Conservation (phyloP, 1,140 invertebrate genomes). For the Drosophila kohkoa region DNA sequence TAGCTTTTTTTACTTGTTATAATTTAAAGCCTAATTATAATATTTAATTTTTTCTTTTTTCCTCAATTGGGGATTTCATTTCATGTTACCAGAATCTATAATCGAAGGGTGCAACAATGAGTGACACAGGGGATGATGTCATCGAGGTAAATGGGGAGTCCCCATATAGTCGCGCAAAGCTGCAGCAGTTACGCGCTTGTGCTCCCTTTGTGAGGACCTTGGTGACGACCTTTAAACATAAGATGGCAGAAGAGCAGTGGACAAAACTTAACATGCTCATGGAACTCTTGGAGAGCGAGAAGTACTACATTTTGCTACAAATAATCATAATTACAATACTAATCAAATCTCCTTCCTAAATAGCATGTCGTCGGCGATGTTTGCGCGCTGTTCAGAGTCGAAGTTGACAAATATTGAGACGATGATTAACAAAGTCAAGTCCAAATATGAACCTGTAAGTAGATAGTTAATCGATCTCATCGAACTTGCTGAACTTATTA, state of each 20-base stretch:
- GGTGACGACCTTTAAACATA: neutral
- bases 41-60: too few relatives aligned
- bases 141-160: neutral
- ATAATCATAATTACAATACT: neutral
- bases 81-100: too few relatives aligned
- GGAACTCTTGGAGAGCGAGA: constrained; percentile 40
- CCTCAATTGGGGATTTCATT: too few relatives aligned
- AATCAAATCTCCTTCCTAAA: neutral
- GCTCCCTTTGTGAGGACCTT: constrained; percentile 52
- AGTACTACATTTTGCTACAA: too few relatives aligned
- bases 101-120: constrained; percentile 20
- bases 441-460: constrained; percentile 53
- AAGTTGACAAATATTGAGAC: constrained; percentile 51
- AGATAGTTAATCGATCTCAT: too few relatives aligned
- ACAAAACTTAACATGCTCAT: constrained; percentile 36
- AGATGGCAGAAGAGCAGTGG: constrained; percentile 32
- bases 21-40: too few relatives aligned
- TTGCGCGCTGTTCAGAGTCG: neutral
- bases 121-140: neutral
- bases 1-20: too few relatives aligned
- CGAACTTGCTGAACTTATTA: neutral
- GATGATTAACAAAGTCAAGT: constrained; percentile 46
- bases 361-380: constrained; percentile 7
- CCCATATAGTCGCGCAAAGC: constrained; percentile 9
- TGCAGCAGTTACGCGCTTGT: constrained; percentile 25